These are phyloP conservation scores for Heptranchias perlo DNA, from an alignment of 2,113 vertebrate genomes.

Conservation along the genomic window DNA sequence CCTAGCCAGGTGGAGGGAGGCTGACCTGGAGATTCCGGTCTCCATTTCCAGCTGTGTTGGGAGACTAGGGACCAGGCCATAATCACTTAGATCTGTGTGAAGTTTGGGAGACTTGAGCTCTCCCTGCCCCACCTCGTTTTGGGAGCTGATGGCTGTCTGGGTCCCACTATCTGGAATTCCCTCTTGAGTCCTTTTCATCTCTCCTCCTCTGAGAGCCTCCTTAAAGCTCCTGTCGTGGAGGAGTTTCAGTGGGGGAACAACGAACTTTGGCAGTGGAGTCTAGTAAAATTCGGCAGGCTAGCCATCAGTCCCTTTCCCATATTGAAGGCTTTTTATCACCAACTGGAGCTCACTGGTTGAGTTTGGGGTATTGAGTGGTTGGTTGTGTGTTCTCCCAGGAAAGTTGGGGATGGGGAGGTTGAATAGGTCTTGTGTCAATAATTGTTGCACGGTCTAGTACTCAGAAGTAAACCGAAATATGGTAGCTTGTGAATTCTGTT, in stretches of 20 bases:
- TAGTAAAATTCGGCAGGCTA: neutral
- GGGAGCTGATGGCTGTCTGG: neutral
- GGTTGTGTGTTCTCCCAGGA: too few species aligned
- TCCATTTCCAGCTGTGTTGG: neutral
- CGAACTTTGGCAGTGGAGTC: neutral
- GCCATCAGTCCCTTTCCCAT: neutral
- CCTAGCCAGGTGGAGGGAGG: neutral
- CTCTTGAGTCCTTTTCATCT: too few species aligned
- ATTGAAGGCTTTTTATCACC: too few species aligned
- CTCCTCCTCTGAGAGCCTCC: too few species aligned
- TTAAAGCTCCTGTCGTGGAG: too few species aligned
- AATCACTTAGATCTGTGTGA: neutral
- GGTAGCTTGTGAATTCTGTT: neutral
- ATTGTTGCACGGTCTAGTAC: neutral
- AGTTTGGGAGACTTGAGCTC: neutral
- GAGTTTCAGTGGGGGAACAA: too few species aligned
- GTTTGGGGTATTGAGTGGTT: neutral
- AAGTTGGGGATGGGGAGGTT: too few species aligned
- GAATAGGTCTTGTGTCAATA: too few species aligned
- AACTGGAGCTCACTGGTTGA: neutral
- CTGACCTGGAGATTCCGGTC: too few species aligned
- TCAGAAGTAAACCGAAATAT: neutral
- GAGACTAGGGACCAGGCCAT: neutral
- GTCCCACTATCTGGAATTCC: neutral
- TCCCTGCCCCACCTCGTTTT: neutral